phyloP scores from a whole-genome alignment of 2,888 invertebrate genomes.

The Meteorus colon region DNA sequence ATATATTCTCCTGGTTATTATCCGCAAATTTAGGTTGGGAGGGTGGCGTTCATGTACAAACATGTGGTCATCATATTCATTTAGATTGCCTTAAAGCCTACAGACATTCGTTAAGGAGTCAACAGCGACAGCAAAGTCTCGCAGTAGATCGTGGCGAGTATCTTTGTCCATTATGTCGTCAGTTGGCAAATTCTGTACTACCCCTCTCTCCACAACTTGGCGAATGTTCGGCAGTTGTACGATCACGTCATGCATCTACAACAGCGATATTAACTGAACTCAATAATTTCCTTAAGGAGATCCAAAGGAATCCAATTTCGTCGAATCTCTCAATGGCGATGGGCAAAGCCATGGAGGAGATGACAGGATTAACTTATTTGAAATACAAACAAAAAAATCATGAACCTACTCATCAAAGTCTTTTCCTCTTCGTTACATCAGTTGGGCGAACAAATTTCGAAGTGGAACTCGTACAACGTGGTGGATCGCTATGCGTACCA shows the following conservation, averaged over 20 bases:
- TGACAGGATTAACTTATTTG: slow-evolving; percentile 90
- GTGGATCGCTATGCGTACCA: slow-evolving; percentile 81
- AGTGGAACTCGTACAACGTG: slow-evolving; percentile 91
- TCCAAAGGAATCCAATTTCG: slow-evolving; percentile 79
- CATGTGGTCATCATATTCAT: slow-evolving; percentile 98
- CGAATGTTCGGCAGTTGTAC: slow-evolving; percentile 79
- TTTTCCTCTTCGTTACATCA: slow-evolving; percentile 92
- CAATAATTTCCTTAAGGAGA: slow-evolving; percentile 80
- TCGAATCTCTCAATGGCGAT: slow-evolving; percentile 89
- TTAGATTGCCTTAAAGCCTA: slow-evolving; percentile 95
- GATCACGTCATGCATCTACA: slow-evolving; percentile 76
- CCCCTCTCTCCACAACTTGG: slow-evolving; percentile 85
- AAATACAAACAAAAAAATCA: slow-evolving; percentile 84
- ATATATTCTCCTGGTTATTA: slow-evolving; percentile 85
- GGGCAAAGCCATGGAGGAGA: slow-evolving; percentile 94
- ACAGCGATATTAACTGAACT: slow-evolving; percentile 74
- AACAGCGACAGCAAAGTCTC: slow-evolving; percentile 84
- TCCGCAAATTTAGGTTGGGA: slow-evolving; percentile 90
- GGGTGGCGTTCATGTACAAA: slow-evolving; percentile 93
- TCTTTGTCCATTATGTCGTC: slow-evolving; percentile 95
- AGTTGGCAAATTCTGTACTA: slow-evolving; percentile 91
- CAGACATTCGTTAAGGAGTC: slow-evolving; percentile 86
- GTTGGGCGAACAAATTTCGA: slow-evolving; percentile 94
- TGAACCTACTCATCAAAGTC: slow-evolving; percentile 81
- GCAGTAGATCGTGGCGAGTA: slow-evolving; percentile 89